A percentile compares a stretch with the other conserved stretches of the same genome.
phyloP scores from a whole-genome alignment of 2,113 vertebrate genomes.

The Dicrurus megarhynchus region DNA sequence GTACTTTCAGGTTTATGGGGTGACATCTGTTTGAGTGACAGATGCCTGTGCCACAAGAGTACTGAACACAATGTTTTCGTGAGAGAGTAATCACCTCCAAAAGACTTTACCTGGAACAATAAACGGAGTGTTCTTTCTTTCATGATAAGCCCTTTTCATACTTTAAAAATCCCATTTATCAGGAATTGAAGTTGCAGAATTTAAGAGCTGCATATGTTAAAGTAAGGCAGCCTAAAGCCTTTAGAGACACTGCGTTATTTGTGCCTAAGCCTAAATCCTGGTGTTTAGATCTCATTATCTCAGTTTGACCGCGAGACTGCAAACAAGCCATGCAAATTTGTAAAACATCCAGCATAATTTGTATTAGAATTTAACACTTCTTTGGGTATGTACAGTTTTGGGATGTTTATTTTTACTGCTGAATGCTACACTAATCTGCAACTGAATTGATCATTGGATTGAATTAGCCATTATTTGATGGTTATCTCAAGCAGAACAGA shows the following conservation, averaged over 20 bases:
- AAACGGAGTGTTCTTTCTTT: not conserved
- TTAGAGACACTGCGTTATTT: not conserved
- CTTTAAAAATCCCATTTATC: slow-evolving; percentile 18
- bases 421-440: not conserved
- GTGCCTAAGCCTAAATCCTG: not conserved
- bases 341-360: not conserved
- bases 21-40: slow-evolving; percentile 58
- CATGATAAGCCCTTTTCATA: not conserved
- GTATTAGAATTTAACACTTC: not conserved
- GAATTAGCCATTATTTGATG: slow-evolving; percentile 4
- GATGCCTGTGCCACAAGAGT: not conserved
- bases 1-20: not conserved
- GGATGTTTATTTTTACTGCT: not conserved
- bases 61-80: not conserved
- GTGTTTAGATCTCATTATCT: slow-evolving; percentile 14
- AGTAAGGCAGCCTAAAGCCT: not conserved
- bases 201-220: not conserved
- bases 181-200: not conserved
- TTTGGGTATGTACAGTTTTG: not conserved
- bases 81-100: not conserved
- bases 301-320: not conserved
- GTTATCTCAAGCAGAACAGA: slow-evolving; percentile 13
- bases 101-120: slow-evolving; percentile 13
- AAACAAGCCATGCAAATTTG: not conserved
- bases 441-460: not conserved